Evolutionary conservation across 2,888 invertebrate genomes (phyloP), one percentile per base, ranked within the genome.

Genomic region (Stenotaenia linearis): DNA sequence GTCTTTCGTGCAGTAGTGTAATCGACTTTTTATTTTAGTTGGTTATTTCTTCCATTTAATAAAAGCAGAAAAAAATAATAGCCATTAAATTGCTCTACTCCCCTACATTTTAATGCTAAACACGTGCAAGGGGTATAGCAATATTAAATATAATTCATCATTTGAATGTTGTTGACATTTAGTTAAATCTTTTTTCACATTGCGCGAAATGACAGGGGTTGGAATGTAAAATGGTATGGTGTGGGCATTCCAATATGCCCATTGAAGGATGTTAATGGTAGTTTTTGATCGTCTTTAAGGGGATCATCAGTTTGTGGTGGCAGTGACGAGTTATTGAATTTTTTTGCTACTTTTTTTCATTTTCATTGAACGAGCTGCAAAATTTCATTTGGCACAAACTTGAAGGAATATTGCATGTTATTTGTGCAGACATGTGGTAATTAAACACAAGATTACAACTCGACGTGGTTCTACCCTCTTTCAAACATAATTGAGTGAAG

Each of bases 111-210:
- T 45, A 56, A 56, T 56, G 56, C 56, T 56, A 56, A 56, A 18
- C 56, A 56, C 56, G 56, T 56, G 56, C 23, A 56, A 23, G 15
- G 23, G 9, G 56, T 56, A 56, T 56, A n/a, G 56, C 56, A 56
- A 56, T 56, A 56, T 56, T 56, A 56, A 56, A 56, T 56, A 56
- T 56, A 56, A 56, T 56, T 56, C 56, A 56, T 56, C 56, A 56
- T 56, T 56, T 56, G 56, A 18, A 56, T 56, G 15, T 56, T 56
- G 56, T 56, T 56, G 56, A 56, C 56, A 56, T 56, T 56, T 50
- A 56, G 56, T 56, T 56, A 23, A 1, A 7, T n/a, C 6, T 56
- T 56, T 56, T 56, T 56, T 56, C n/a, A 18, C 21, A 56, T 3
- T 37, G 37, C 37, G 15, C 37, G 37, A 56, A 56, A 56, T 56